Evolutionary conservation across 1,140 invertebrate genomes (phyloP).

Genomic region (Caenorhabditis tropicalis): DNA sequence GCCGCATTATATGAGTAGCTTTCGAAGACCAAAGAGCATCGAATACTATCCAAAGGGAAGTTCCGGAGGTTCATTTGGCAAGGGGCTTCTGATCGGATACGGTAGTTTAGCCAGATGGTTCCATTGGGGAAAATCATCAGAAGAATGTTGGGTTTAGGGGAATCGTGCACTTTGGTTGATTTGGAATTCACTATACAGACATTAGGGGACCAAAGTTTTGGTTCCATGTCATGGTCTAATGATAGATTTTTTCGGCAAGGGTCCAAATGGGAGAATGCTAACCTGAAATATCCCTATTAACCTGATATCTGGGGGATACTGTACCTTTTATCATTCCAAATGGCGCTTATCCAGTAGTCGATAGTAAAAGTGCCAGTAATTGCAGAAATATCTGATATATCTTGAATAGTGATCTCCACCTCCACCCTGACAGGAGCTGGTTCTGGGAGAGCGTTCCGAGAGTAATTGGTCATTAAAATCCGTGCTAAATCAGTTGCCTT

Average conservation of each 20-base stretch:
- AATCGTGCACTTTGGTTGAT: constrained; percentile 68
- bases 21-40: constrained; percentile 69
- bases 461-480: constrained; percentile 44
- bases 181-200: constrained; percentile 71
- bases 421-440: constrained; percentile 67
- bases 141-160: constrained; percentile 71
- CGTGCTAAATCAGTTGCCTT: constrained; percentile 20
- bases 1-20: constrained; percentile 70
- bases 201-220: constrained; percentile 69
- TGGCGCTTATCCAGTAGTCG: constrained; percentile 71
- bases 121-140: constrained; percentile 72
- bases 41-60: constrained; percentile 67
- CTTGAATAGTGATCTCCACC: constrained; percentile 71
- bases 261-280: constrained; percentile 62
- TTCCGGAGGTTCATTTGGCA: constrained; percentile 68
- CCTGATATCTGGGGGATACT: no score
- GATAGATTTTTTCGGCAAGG: constrained; percentile 68
- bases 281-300: constrained; percentile 12
- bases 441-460: constrained; percentile 71
- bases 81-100: constrained; percentile 70
- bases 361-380: constrained; percentile 71
- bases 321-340: constrained; percentile 69
- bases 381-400: constrained; percentile 69
- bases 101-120: constrained; percentile 71
- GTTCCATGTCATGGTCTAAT: constrained; percentile 72